Percentiles rank a stretch among this genome's conserved stretches.
These are phyloP conservation scores for Actenoides hombroni DNA, from an alignment of 2,113 vertebrate genomes.

Conservation along the genomic window DNA sequence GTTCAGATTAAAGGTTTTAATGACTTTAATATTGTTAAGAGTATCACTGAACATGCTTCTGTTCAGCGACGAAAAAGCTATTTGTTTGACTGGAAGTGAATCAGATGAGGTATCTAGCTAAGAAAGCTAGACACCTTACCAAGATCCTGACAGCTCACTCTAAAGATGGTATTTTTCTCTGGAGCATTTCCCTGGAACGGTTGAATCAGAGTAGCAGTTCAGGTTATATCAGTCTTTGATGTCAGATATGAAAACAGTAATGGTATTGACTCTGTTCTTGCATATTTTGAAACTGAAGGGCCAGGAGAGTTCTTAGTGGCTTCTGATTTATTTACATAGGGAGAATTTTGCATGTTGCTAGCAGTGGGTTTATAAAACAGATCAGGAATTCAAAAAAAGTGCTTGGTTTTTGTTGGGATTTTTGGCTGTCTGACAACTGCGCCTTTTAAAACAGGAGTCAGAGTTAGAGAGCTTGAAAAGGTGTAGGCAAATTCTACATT, in stretches of 20 bases:
- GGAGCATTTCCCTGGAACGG: background rate
- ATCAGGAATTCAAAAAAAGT: background rate
- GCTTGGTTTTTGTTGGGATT: background rate
- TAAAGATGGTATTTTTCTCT: background rate
- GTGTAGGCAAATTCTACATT: background rate
- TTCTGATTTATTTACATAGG: background rate
- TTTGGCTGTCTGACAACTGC: background rate
- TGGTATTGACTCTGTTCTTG: background rate
- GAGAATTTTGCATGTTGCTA: background rate
- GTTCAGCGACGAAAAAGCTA: background rate
- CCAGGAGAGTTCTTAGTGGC: background rate
- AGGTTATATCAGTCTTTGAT: background rate
- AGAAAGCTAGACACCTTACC: background rate
- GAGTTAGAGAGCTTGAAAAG: background rate
- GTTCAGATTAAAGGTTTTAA: background rate
- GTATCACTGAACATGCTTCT: background rate
- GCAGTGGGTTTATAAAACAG: background rate
- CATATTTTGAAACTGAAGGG: background rate
- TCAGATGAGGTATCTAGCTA: background rate
- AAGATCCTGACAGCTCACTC: background rate
- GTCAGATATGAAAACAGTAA: background rate
- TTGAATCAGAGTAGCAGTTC: background rate
- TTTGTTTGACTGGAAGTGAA: background rate
- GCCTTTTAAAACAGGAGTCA: background rate
- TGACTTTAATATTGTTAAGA: slow-evolving; percentile 7